These are phyloP conservation scores for Plotosus lineatus DNA, from an alignment of 2,113 vertebrate species.

Conservation along the genomic window DNA sequence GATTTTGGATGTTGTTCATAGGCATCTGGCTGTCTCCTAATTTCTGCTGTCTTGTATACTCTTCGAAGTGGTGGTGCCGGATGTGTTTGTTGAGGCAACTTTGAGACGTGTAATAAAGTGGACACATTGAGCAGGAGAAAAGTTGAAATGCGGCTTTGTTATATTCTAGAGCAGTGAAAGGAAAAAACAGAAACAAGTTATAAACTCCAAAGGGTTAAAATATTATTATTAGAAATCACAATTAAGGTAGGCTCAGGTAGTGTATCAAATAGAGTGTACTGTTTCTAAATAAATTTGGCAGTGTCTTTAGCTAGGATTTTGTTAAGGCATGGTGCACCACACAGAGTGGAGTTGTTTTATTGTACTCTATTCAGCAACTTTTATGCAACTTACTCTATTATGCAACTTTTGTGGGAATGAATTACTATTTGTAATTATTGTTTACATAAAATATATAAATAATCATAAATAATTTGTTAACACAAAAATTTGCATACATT, in stretches of 20 bases:
- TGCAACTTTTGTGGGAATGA: too few species aligned
- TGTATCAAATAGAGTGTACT: not conserved
- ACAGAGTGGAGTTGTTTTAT: too few species aligned
- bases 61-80: not conserved
- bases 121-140: slow-evolving; percentile 9
- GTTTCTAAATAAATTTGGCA: too few species aligned
- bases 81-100: not conserved
- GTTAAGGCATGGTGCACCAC: too few species aligned
- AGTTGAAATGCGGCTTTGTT: not conserved
- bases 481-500: too few species aligned
- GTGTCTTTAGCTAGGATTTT: too few species aligned
- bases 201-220: not conserved
- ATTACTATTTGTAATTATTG: too few species aligned
- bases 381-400: too few species aligned
- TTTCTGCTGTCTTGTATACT: not conserved
- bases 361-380: too few species aligned
- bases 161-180: not conserved
- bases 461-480: too few species aligned
- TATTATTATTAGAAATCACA: not conserved
- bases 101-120: slow-evolving; percentile 1
- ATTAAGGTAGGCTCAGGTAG: not conserved
- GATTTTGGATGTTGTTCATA: not conserved
- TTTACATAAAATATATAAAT: too few species aligned
- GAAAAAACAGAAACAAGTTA: not conserved
- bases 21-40: not conserved